phyloP scores from a whole-genome alignment of 2,113 vertebrate species.

The Cinclus mexicanus region DNA sequence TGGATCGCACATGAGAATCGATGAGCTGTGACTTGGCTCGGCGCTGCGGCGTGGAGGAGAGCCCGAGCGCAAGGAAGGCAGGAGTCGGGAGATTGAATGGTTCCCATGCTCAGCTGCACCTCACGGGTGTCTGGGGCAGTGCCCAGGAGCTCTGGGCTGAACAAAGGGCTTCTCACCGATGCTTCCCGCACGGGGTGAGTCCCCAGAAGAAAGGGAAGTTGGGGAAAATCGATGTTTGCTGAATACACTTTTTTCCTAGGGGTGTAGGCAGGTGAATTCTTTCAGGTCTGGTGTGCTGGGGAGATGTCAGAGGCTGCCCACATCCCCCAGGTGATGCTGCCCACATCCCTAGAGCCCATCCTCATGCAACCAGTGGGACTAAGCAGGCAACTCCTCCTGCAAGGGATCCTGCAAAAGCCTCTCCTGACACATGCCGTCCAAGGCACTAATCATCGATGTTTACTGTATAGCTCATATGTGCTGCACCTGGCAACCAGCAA shows the following conservation, averaged over 20 bases:
- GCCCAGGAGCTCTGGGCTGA: neutral
- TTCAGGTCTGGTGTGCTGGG: neutral
- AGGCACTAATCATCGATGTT: conserved; percentile 65
- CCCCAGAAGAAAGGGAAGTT: neutral
- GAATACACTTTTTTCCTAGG: neutral
- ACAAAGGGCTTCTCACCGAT: neutral
- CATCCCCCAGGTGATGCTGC: neutral
- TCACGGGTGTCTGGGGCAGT: accelerated
- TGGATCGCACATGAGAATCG: neutral
- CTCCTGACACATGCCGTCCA: conserved; percentile 60
- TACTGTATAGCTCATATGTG: conserved; percentile 61
- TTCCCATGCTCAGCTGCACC: neutral
- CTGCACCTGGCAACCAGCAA: conserved; percentile 63
- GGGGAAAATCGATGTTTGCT: neutral
- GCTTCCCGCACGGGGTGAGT: accelerated
- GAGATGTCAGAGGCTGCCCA: neutral
- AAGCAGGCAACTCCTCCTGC: neutral
- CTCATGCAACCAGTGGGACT: neutral
- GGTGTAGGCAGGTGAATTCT: conserved; percentile 6
- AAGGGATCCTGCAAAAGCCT: conserved; percentile 1
- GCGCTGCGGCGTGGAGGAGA: neutral
- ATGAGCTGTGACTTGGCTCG: conserved; percentile 3
- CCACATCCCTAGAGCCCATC: neutral
- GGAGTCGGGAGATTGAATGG: neutral
- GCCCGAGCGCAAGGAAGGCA: neutral